A percentile compares a stretch with the other conserved stretches of the same genome.
Evolutionary conservation across 2,113 vertebrate species (phyloP).

Genomic region (Notarius lentiginosus): DNA sequence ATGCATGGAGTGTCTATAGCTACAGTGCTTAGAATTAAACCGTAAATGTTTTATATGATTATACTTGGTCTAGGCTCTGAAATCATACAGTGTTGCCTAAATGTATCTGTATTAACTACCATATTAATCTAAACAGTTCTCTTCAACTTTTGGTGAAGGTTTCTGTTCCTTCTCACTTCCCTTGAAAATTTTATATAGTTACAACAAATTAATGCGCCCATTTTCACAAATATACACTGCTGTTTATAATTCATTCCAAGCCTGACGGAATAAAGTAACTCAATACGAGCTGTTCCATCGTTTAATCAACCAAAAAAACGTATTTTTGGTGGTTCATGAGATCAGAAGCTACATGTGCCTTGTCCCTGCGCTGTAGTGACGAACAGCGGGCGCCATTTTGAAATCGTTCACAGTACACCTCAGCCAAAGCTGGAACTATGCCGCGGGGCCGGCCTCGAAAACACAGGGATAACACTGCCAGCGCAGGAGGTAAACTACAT

Average conservation of each 20-base stretch:
- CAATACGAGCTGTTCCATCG: too few relatives aligned
- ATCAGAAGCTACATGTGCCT: slow-evolving; percentile 29
- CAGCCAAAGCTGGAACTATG: slow-evolving; percentile 84
- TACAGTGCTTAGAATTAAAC: neutral
- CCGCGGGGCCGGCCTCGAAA: slow-evolving; percentile 95
- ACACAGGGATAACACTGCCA: slow-evolving; percentile 79
- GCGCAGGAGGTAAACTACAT: slow-evolving; percentile 83
- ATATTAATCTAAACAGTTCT: neutral
- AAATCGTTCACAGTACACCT: slow-evolving; percentile 80
- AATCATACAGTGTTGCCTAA: neutral
- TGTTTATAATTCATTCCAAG: neutral
- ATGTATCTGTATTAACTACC: neutral
- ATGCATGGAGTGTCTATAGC: neutral
- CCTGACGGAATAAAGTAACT: neutral
- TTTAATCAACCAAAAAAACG: neutral
- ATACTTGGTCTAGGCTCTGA: neutral
- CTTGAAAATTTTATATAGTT: neutral
- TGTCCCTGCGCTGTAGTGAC: slow-evolving; percentile 36
- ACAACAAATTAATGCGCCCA: neutral
- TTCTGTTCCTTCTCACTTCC: neutral
- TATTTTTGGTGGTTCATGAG: neutral
- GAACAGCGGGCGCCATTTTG: slow-evolving; percentile 74
- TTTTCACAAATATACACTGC: neutral
- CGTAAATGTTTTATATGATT: neutral
- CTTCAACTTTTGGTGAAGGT: neutral